These are phyloP conservation scores for Malachius bipustulatus DNA, from an alignment of 2,888 invertebrate species.

Conservation along the genomic window DNA sequence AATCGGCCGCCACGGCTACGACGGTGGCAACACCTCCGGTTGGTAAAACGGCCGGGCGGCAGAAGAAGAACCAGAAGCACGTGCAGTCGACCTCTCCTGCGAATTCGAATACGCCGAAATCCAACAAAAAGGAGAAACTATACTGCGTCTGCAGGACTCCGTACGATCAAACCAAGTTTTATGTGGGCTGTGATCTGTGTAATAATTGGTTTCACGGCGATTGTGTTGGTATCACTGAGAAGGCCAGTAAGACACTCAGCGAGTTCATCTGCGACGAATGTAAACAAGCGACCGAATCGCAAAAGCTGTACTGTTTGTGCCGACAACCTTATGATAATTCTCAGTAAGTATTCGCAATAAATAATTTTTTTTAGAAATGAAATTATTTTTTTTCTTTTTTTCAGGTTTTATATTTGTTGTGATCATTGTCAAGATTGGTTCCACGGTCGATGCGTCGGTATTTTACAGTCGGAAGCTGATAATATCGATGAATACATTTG, in stretches of 20 bases:
- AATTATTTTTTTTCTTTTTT: constrained; percentile 20
- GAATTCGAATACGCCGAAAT: constrained; percentile 17
- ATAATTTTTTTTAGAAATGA: background rate
- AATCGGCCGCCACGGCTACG: constrained; percentile 39
- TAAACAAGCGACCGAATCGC: constrained; percentile 71
- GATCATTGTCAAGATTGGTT: constrained; percentile 99
- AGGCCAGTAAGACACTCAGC: constrained; percentile 78
- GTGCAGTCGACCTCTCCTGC: background rate
- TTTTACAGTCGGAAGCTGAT: constrained; percentile 85
- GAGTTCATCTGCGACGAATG: constrained; percentile 85
- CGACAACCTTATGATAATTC: constrained; percentile 94
- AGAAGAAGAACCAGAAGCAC: background rate
- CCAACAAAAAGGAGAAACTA: constrained; percentile 57
- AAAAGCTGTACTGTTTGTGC: constrained; percentile 93
- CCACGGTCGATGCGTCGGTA: constrained; percentile 94
- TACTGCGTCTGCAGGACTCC: constrained; percentile 89
- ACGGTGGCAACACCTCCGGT: constrained; percentile 31
- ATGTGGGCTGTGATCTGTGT: constrained; percentile 95
- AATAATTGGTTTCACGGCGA: constrained; percentile 98
- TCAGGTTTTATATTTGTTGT: constrained; percentile 95
- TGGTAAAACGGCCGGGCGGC: too few relatives aligned
- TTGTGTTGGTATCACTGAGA: constrained; percentile 89
- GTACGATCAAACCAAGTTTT: constrained; percentile 94
- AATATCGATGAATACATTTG: constrained; percentile 94
- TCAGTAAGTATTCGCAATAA: constrained; percentile 65